Evolutionary conservation across 2,113 vertebrate species (phyloP).

Genomic region (Microtus richardsoni): DNA sequence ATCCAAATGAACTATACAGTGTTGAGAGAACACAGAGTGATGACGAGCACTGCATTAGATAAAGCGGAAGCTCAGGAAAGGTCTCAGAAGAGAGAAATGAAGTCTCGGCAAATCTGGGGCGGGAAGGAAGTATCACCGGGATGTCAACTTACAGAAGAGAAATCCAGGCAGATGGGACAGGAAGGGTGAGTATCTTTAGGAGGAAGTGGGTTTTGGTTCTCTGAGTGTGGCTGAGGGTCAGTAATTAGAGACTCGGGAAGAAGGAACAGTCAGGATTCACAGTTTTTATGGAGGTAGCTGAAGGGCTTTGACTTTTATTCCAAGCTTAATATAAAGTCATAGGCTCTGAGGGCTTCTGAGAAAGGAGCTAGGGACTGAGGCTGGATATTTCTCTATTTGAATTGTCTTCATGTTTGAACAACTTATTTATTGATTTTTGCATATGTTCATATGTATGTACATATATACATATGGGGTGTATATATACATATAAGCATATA

Average conservation of each 20-base stretch:
- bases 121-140: background rate
- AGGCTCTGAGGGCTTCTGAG: background rate
- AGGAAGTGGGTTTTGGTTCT: background rate
- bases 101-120: background rate
- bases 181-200: background rate
- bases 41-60: background rate
- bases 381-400: background rate
- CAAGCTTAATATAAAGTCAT: background rate
- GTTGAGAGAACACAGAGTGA: background rate
- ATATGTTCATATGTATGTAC: background rate
- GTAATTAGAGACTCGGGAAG: rapidly evolving
- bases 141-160: background rate
- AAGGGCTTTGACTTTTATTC: background rate
- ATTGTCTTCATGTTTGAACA: background rate
- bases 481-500: too few relatives aligned
- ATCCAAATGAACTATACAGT: background rate
- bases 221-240: too few relatives aligned
- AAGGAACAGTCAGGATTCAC: background rate
- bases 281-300: background rate
- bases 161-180: background rate
- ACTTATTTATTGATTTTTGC: background rate
- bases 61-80: background rate
- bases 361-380: background rate
- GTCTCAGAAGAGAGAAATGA: background rate
- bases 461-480: too few relatives aligned